Base-by-base conservation (phyloP, 2,888 invertebrate species). In the Automeris io region DNA sequence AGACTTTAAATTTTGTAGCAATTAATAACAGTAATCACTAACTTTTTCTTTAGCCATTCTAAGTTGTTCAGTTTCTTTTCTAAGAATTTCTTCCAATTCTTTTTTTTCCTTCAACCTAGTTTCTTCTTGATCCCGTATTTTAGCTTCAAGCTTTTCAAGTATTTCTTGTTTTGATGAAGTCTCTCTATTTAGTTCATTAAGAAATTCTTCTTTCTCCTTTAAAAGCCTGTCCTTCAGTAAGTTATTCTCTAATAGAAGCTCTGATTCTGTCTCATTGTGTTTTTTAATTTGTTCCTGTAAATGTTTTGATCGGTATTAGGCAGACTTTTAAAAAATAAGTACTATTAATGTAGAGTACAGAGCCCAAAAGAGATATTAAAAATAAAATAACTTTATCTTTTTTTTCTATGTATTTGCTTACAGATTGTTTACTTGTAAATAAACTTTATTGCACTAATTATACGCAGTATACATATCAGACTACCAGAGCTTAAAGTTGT, bases 91-190 rank as follows among this genome's bases (percentile, higher is more conserved):
- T 61, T 82, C 60, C 46, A 86, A 47, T 48, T 78, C 67, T 32
- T 76, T 62, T 54, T 75, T 82, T 57, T 87, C 88, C 21, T 68
- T 77, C 6, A 78, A 49, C 44, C 83, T 70, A 13, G 78, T 60
- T 37, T 87, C 81, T 41, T 81, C 82, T 57, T 88, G 87, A 43
- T 81, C 81, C n/a, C 57, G 61, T 40, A 89, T 82, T 37, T 86
- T 78, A 2, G 62, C 66, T 45, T 88, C 80, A 33, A 90, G 70
- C 36, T 87, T 87, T 25, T 80, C 71, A 33, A 90, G 48, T 42
- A 85, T 70, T 41, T 82, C 82, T 46, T 89, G 80, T 68, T 89
- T 89, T 1, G 88, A 88, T 7, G 79, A 66, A 49, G 69, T 88
- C 44, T 89, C 89, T 43, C 82, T 67, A 18, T 70, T 75, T 22